phyloP scores from a whole-genome alignment of 1,140 invertebrate species.

The Heliconius congener region DNA sequence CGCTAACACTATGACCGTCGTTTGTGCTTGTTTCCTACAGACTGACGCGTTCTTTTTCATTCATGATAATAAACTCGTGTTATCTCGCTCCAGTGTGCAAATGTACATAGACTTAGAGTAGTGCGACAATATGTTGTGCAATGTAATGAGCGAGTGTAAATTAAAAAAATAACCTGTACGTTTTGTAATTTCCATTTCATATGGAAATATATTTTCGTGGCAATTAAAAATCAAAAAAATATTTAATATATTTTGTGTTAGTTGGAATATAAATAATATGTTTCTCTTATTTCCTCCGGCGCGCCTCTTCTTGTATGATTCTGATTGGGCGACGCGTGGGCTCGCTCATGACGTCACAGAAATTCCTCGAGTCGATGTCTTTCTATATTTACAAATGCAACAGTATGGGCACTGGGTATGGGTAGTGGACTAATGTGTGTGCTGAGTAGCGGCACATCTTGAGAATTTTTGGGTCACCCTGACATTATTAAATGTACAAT shows the following conservation, averaged over 20 bases:
- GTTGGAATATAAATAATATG: constrained; percentile 22
- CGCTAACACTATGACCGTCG: constrained; percentile 48
- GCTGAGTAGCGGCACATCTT: constrained; percentile 23
- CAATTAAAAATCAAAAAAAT: not conserved
- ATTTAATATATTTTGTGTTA: constrained; percentile 19
- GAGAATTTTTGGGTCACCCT: constrained; percentile 22
- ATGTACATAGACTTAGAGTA: constrained; percentile 47
- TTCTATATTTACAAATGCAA: constrained; percentile 71
- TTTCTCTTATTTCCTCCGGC: constrained; percentile 59
- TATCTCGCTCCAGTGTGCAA: constrained; percentile 56
- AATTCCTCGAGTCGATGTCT: constrained; percentile 66
- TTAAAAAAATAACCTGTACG: constrained; percentile 28
- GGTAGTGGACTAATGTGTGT: constrained; percentile 26
- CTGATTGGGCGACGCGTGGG: constrained; percentile 76
- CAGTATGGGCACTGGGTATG: constrained; percentile 46
- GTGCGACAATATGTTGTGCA: constrained; percentile 45
- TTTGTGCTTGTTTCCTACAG: constrained; percentile 54
- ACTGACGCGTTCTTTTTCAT: constrained; percentile 71
- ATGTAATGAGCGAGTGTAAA: constrained; percentile 37
- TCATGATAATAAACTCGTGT: constrained; percentile 72
- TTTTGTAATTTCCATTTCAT: not conserved
- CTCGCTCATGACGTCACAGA: constrained; percentile 75
- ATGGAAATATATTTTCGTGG: not conserved
- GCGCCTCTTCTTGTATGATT: constrained; percentile 65
- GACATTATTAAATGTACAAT: not conserved